Evolutionary conservation across 1,140 invertebrate species (phyloP), one percentile per base, ranked within the genome.

Genomic region (Pectinophora gossypiella): DNA sequence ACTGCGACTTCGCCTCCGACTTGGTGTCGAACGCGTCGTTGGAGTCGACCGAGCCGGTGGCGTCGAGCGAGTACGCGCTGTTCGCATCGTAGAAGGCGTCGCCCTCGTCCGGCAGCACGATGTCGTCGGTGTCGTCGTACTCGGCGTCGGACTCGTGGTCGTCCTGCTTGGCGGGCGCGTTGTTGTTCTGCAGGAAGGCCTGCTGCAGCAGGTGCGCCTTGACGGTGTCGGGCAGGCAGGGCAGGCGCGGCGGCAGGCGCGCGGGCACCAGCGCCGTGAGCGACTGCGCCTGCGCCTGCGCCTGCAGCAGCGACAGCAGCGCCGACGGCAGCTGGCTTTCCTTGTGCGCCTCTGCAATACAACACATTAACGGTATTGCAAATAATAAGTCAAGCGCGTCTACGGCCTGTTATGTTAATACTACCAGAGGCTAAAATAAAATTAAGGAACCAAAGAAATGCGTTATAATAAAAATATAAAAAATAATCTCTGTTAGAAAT

Each of bases 11-110:
- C 47, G 47, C 32, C 45, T 64, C 61, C 21, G 49, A 44, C 66
- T 91, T 91, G 0, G 87, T 74, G 54, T 88, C 87, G 53, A 48
- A 58, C 22, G 89, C 89, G 58, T 91, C 92, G 55, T 89, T 78
- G 2, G 45, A 27, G 3, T 48, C 42, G 21, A 13, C 49, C 35
- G 50, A 50, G 36, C 18, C 38, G 35, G 19, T 47, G 13, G 48
- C 59, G 50, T 20, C 27, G 9, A 21, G 9, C 6, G 38, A 19
- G 42, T 15, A 36, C 10, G 15, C 19, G 54, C 32, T 23, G 44
- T 13, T 23, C 35, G 19, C 19, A 16, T 61, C 67, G 64, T 74
- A 81, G 56, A 64, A 74, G 4, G 68, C 66, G 51, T 82, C 76
- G 0, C 56, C 47, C 58, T 85, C 87, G 19, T 87, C 84, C 21